Evolutionary conservation across 2,113 vertebrate species (phyloP), one percentile per base, ranked within the genome.

Genomic region (Vulpes lagopus): DNA sequence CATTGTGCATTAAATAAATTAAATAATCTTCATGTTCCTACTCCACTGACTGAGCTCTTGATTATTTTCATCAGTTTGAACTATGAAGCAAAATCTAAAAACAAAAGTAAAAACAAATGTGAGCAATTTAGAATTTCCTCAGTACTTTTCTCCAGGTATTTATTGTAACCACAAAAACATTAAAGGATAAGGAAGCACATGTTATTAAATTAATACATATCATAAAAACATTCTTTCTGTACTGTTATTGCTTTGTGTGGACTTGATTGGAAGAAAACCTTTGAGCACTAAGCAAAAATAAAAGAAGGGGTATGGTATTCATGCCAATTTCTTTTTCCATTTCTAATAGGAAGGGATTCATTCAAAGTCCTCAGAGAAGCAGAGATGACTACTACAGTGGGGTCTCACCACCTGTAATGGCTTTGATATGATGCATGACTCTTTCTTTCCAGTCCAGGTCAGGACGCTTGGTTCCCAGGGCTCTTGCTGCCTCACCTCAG

Each of bases 71-170:
- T 79, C 25, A 43, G 5, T 74, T 86, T 93, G 64, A 83, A 89
- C 67, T 84, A 93, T 74, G 43, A 32, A 95, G 12, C 23, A 87
- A 93, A 71, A 55, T 83, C n/a, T 87, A 74, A 95, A 91, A 35
- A 35, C 35, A 35, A 35, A 35, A 35, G 35, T 35, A 35, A 35
- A 93, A 43, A 51, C 15, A 73, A 43, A 74, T 53, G 6, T 59
- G 32, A 7, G 8, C 25, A 69, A 62, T 59, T 91, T 69, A 76
- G 43, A 86, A 87, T 74, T 11, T 59, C 27, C 38, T 91, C 1
- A 8, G 32, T 85, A 22, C 4, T 67, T 89, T 89, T 17, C 6
- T 32, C 35, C 53, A 32, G 49, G 30, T 51, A 57, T 83, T 95
- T 81, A 89, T 11, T 92, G 27, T 25, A 95, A 60, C 38, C 51